Percentiles rank a stretch among this genome's conserved stretches.
These are phyloP conservation scores for Sciurus carolinensis DNA, from an alignment of 2,797 vertebrate species.

Conservation along the genomic window DNA sequence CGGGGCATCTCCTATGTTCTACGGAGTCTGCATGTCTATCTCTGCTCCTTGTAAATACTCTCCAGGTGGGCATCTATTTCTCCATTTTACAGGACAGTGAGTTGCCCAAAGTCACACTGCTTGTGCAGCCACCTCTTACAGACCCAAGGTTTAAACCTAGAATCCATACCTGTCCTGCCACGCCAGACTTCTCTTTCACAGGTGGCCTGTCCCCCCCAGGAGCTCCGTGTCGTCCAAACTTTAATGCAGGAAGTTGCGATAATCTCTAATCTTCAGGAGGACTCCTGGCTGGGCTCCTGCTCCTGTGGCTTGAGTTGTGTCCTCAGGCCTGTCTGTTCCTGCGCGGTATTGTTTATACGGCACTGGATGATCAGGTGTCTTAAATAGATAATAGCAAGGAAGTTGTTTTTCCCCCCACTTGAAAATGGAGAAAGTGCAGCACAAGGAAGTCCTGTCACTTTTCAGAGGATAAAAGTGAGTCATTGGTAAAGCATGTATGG, in stretches of 20 bases:
- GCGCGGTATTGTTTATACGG: not conserved
- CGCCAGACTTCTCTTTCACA: not conserved
- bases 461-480: not conserved
- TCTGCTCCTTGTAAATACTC: not conserved
- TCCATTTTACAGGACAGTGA: not conserved
- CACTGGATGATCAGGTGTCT: not conserved
- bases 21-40: not conserved
- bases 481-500: not conserved
- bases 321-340: not conserved
- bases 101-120: not conserved
- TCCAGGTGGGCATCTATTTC: not conserved
- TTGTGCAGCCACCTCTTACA: not conserved
- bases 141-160: not conserved
- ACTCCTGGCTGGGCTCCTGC: not conserved
- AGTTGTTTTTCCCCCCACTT: not conserved
- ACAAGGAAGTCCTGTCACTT: not conserved
- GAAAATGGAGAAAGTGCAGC: slow-evolving; percentile 2
- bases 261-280: not conserved
- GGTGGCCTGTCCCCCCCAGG: not conserved
- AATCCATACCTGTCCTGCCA: not conserved
- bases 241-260: not conserved
- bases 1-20: not conserved
- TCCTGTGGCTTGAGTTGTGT: not conserved
- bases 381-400: not conserved
- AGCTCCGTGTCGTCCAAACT: not conserved